Evolutionary conservation across 2,113 vertebrate species (phyloP), one percentile per base, ranked within the genome.

Genomic region (Amblyornis subalaris): DNA sequence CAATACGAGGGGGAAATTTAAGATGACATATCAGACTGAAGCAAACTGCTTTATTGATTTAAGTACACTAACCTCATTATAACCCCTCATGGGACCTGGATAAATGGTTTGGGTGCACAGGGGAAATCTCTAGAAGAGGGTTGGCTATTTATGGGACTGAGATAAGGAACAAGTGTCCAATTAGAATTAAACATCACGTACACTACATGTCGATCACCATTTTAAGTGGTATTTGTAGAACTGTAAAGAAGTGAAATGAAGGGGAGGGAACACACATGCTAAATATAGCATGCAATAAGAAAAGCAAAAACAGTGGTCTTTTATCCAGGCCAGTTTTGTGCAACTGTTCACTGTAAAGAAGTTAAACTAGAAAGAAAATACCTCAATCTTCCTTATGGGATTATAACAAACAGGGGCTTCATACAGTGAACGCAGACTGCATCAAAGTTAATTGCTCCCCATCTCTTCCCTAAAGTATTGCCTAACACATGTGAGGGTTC

Each of bases 231-330:
- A 66, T 44, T 62, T 83, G 82, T 42, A 77, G 67, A 73, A 83
- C 50, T 40, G 26, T 65, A 67, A 91, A 89, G 61, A 75, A 83
- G 64, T 45, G 28, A 91, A 95, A 75, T 33, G 71, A 57, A 93
- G 26, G 31, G n/a, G 64, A 66, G 53, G 57, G 60, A 90, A 74
- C 69, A 91, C 45, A 71, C 85, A 95, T 80, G 95, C 92, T 95
- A 93, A 92, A 80, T 70, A 85, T 66, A 96, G 92, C 95, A 93
- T 70, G 82, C 90, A 70, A 14, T 71, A 90, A 80, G 62, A 73
- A 96, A 91, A 89, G 74, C 66, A 85, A 79, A 38, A 94, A 71
- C 58, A 89, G 76, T 17, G 40, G 42, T 85, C 92, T 91, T 87
- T 93, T 90, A 90, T 90, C 90, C 82, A 93, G 90, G 88, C 47